Evolutionary conservation across 2,888 invertebrate genomes (phyloP), one percentile per base, ranked within the genome.

Genomic region (Tetragnatha montana): DNA sequence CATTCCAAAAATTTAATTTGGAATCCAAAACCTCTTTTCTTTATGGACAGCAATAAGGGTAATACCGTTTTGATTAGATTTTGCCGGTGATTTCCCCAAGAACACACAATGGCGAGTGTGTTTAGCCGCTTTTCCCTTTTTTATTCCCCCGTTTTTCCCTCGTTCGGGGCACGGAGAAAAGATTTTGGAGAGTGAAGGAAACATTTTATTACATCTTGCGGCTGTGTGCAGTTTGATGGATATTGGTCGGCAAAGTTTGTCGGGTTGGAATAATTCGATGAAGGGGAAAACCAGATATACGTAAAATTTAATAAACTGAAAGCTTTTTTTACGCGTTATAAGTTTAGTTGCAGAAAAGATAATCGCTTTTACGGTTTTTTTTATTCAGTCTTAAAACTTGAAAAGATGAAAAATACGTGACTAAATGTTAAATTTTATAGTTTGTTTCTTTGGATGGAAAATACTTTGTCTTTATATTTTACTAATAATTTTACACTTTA

Each of bases 11-110:
- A 85, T 85, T 79, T 70, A 85, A 85, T 85, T 79, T n/a, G 49
- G 69, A 81, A 22, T 70, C 47, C 21, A 60, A 60, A 60, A 60
- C 78, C 76, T 68, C 84, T 79, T 60, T 82, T 51, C 82, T 85
- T 79, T 85, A 70, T 79, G 71, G 71, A 78, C 17, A 78, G 47
- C 85, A 78, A 85, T 79, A 79, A 85, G 79, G 85, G 69, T 71
- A 85, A 85, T 85, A 78, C 76, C 49, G 71, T 78, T 85, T 71
- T 78, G 79, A 85, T 85, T 85, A 78, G 79, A 85, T 85, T 78
- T 79, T 51, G 85, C 68, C 21, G 68, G 60, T 73, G 51, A 22
- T 75, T 35, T 22, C 69, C 19, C 60, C 60, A 60, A 17, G 71
- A 35, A 14, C 73, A 74, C 35, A 82, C 82, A 82, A 82, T 60